Evolutionary conservation across 2,797 vertebrate genomes (phyloP), one percentile per base, ranked within the genome.

Genomic region (Aplochiton taeniatus): DNA sequence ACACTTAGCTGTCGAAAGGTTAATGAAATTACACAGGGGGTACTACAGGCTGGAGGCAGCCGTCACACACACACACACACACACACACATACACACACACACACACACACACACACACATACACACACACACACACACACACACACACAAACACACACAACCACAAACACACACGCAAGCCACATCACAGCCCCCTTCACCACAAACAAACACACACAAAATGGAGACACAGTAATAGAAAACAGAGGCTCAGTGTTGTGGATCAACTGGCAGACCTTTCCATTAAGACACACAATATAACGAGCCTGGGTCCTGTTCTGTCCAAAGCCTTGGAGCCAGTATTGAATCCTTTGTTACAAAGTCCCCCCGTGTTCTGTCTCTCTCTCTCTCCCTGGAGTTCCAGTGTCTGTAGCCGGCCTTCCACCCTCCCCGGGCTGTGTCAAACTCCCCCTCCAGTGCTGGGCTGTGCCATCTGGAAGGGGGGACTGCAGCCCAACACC

Each of bases 21-120:
- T 87, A 88, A 90, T 89, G 80, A 81, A 83, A 86, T 83, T 81
- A 85, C 69, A 70, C 79, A 75, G 70, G 68, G 75, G 77, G 74
- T 73, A 73, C 70, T 65, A 71, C 73, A 31, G 68, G 79, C 72
- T 83, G 79, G 73, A 78, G 67, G 77, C 78, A 42, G 17, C 43
- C 18, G 53, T 17, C 59, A 11, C 20, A 63, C 19, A 52, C 17
- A 31, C 46, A 0, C n/a, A 55, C n/a, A 18, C 10, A 56, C 11
- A 41, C 0, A 10, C 14, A 8, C 60, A 61, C 69, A 68, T 63
- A 74, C 10, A 60, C 49, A 13, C 16, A 46, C 11, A 44, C 1
- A 17, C 17, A 58, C 11, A 20, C 11, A 31, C 14, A 42, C 16
- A 13, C 13, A 17, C 20, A 16, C 44, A 48, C 53, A 11, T 46